Conservation (phyloP, 2,797 vertebrate species). For the Alosa sapidissima region DNA sequence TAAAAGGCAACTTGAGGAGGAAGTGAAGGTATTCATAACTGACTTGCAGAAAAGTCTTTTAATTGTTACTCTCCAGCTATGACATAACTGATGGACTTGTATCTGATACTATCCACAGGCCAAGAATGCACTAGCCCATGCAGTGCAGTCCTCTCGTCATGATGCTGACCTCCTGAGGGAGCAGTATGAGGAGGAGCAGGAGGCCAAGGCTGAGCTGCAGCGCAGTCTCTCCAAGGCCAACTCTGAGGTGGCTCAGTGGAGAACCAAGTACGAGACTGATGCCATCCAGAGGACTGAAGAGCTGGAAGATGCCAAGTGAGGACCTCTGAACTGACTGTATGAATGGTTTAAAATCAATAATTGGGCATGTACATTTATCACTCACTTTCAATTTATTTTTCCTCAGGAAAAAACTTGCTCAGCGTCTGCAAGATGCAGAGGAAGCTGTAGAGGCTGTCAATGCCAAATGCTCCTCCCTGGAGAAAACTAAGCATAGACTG, state of each 20-base stretch:
- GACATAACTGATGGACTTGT: no score
- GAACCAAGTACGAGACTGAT: constrained; percentile 75
- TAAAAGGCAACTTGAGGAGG: constrained; percentile 86
- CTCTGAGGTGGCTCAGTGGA: constrained; percentile 74
- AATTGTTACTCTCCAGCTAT: no score
- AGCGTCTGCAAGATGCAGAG: constrained; percentile 84
- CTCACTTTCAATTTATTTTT: not conserved
- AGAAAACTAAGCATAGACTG: constrained; percentile 70
- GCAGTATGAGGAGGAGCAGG: constrained; percentile 82
- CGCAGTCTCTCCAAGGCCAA: constrained; percentile 72
- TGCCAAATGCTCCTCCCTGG: constrained; percentile 86
- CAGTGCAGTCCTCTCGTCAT: constrained; percentile 79
- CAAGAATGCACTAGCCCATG: constrained; percentile 29
- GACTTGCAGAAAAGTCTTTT: no score
- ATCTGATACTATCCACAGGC: no score
- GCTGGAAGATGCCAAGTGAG: constrained; percentile 72
- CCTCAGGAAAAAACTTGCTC: constrained; percentile 78
- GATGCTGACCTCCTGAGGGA: constrained; percentile 81
- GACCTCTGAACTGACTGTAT: not conserved
- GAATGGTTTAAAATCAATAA: not conserved
- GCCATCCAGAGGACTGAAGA: constrained; percentile 76
- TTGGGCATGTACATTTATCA: not conserved
- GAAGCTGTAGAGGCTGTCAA: constrained; percentile 86
- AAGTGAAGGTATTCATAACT: constrained; percentile 73
- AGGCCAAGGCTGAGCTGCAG: constrained; percentile 77